Base-by-base conservation (phyloP, 2,113 vertebrate species). In the Psettodes erumei region DNA sequence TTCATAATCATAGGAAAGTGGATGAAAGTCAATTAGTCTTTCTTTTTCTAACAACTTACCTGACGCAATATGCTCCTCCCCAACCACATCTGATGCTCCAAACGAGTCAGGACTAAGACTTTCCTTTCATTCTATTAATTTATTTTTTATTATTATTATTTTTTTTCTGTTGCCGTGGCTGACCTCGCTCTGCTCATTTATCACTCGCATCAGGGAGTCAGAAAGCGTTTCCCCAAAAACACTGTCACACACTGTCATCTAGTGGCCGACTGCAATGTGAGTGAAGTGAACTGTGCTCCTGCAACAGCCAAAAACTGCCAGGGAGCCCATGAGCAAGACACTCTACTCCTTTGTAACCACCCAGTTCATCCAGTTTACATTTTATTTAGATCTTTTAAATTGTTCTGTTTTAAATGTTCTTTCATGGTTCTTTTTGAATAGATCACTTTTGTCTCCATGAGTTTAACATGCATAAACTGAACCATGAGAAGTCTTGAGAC, bases 231-330 rank as follows among this genome's bases (percentile, higher is more conserved):
- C n/a, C n/a, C n/a, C n/a, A n/a, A n/a, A 38, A 61, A 64, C 23
- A 11, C 63, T 30, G 69, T 80, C 53, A 6, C 59, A 25, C n/a
- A 25, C 75, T 80, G 81, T 27, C 78, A 82, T 30, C 88, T 84
- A 50, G 81, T 79, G 88, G 75, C 27, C 71, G n/a, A 19, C 5
- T 5, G 54, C 1, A 45, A 50, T 12, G 15, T 15, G 5, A 35
- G 19, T 4, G 30, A 33, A 0, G 6, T 4, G 30, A 19, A 7
- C 1, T 23, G 21, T 3, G n/a, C 16, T 15, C 3, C 18, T 21
- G 18, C 28, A 56, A 8, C 30, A 56, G 18, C n/a, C 2, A 32
- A n/a, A 32, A 55, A 19, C 15, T 55, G 6, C 13, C 16, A n/a
- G n/a, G 16, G 0, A 6, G 4, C 21, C 3, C 8, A 4, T 10